A percentile compares a stretch with the other conserved stretches of the same genome.
Conservation (phyloP, 1,140 invertebrate species). For the Lucilia sericata region DNA sequence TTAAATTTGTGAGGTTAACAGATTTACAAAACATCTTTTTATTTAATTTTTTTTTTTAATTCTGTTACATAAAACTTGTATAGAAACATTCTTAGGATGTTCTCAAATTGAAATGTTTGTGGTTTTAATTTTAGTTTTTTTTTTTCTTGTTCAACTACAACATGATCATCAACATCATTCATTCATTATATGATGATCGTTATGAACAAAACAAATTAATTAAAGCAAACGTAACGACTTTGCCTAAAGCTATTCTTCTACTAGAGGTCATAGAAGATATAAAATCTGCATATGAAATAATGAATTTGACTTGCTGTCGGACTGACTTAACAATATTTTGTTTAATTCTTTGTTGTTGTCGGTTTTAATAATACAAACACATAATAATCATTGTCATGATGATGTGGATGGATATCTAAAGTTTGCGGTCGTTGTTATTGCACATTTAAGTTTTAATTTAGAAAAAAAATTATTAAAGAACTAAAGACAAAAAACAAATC, state of each 20-base stretch:
- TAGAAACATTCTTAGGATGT: background rate
- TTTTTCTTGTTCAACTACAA: background rate
- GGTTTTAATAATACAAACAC: background rate
- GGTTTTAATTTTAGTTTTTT: background rate
- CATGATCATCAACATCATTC: background rate
- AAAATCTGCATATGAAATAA: background rate
- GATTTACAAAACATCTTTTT: too few species aligned
- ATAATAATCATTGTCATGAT: background rate
- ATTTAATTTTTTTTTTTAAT: too few species aligned
- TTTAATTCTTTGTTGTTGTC: background rate
- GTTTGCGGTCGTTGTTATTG: background rate
- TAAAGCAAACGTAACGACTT: background rate
- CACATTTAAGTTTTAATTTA: background rate
- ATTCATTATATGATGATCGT: background rate
- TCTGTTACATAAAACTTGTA: background rate
- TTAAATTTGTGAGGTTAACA: constrained; percentile 12
- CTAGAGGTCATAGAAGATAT: background rate
- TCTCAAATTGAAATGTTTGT: constrained; percentile 22
- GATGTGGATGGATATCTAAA: background rate
- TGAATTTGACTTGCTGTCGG: too few species aligned
- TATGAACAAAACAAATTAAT: constrained; percentile 2
- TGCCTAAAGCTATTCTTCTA: background rate
- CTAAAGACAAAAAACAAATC: background rate
- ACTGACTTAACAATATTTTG: background rate
- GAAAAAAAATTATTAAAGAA: background rate